These are phyloP conservation scores for Tethya wilhelma DNA, from an alignment of 37 sponge, comb jelly and placozoan genomes.

Conservation along the genomic window DNA sequence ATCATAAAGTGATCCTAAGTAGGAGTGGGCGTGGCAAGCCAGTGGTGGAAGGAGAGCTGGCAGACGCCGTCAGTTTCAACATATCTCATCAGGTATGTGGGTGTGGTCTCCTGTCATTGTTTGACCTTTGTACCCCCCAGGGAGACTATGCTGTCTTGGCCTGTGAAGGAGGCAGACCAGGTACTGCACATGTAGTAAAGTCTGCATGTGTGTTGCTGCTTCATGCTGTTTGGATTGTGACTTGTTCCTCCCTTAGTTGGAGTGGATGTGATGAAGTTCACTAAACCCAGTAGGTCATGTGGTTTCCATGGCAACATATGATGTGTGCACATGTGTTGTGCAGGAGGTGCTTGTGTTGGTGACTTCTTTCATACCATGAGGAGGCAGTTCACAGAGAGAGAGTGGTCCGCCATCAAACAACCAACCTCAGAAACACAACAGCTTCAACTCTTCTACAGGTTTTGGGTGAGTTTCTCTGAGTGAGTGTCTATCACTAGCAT, in stretches of 20 bases:
- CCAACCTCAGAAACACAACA: slow-evolving; percentile 31
- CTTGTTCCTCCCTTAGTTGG: slow-evolving; percentile 70
- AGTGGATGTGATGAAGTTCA: slow-evolving; percentile 86
- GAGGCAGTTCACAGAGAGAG: slow-evolving; percentile 73
- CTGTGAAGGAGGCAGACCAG: background rate
- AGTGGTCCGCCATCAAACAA: slow-evolving; percentile 71
- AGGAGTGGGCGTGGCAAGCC: slow-evolving; percentile 67
- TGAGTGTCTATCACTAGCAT: background rate
- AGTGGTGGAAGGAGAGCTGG: background rate
- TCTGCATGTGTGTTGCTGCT: background rate
- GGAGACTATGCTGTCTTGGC: slow-evolving; percentile 63
- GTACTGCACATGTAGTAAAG: slow-evolving; percentile 7
- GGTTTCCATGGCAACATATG: background rate
- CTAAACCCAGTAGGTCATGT: slow-evolving; percentile 36
- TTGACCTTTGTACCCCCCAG: background rate
- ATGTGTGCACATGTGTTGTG: background rate
- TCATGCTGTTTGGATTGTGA: background rate
- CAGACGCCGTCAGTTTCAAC: slow-evolving; percentile 56
- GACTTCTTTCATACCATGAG: slow-evolving; percentile 87
- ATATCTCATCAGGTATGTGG: slow-evolving; percentile 78
- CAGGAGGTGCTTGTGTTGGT: slow-evolving; percentile 37
- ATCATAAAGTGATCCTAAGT: slow-evolving; percentile 7
- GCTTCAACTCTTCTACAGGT: slow-evolving; percentile 75
- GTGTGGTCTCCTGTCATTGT: background rate
- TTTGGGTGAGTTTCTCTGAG: slow-evolving; percentile 58